These are phyloP conservation scores for Ammospiza maritima DNA, from an alignment of 2,797 vertebrate genomes.

Conservation along the genomic window DNA sequence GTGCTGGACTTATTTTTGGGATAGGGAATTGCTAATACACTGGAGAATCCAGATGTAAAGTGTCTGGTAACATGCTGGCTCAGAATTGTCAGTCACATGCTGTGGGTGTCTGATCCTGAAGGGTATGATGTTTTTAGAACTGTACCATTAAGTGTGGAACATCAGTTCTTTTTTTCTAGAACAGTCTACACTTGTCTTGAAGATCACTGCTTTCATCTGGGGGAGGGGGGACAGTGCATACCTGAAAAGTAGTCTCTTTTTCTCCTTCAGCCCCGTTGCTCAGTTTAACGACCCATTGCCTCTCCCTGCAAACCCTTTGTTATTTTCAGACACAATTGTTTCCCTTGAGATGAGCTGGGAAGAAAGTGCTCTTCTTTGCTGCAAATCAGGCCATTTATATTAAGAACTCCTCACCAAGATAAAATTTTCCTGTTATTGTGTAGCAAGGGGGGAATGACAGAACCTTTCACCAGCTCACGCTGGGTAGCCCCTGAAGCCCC, in stretches of 20 bases:
- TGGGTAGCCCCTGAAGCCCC: background rate
- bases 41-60: background rate
- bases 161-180: background rate
- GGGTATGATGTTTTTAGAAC: background rate
- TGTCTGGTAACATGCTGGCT: background rate
- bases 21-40: background rate
- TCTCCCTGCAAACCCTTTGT: background rate
- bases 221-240: background rate
- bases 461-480: background rate
- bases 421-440: background rate
- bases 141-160: background rate
- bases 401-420: background rate
- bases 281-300: background rate
- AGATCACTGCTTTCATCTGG: background rate
- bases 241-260: background rate
- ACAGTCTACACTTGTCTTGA: background rate
- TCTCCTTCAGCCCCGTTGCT: background rate
- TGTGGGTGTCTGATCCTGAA: background rate
- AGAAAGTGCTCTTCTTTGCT: background rate
- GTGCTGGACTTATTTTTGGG: background rate
- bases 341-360: background rate
- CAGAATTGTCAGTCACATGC: background rate
- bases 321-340: background rate
- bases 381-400: background rate
- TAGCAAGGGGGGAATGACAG: background rate